Conservation (phyloP, 2,797 vertebrate genomes). For the Emydoidea blandingii region DNA sequence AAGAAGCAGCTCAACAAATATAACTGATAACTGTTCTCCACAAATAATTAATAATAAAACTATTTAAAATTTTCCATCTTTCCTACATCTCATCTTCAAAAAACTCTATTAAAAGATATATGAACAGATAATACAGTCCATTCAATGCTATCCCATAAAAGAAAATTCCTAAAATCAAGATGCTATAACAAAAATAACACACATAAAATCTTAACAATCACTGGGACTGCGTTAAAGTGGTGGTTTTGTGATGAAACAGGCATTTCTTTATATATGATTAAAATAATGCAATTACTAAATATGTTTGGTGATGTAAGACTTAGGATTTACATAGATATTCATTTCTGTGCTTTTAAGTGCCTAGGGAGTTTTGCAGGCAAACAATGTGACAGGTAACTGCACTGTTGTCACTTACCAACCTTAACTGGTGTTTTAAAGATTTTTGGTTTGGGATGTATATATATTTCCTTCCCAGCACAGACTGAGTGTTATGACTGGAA, state of each 20-base stretch:
- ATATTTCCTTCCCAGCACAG: neutral
- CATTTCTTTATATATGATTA: neutral
- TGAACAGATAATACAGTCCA: neutral
- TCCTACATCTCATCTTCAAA: neutral
- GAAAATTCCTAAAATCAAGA: neutral
- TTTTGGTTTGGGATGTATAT: neutral
- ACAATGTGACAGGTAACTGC: neutral
- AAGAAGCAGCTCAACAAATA: neutral
- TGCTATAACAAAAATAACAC: neutral
- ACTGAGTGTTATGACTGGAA: neutral
- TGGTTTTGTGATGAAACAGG: neutral
- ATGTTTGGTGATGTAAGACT: neutral
- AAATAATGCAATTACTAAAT: neutral
- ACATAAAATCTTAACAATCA: neutral
- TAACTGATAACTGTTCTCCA: neutral
- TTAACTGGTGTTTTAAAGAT: neutral
- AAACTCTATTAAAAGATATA: neutral
- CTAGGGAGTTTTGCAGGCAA: conserved; percentile 38
- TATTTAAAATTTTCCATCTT: neutral
- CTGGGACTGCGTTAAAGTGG: neutral
- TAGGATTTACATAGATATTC: neutral
- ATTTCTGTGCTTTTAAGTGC: neutral
- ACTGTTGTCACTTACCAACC: neutral
- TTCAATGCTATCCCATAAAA: neutral
- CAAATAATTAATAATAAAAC: neutral